These are phyloP conservation scores for Drosophila barbarae DNA, from an alignment of 2,888 invertebrate genomes.

Conservation along the genomic window DNA sequence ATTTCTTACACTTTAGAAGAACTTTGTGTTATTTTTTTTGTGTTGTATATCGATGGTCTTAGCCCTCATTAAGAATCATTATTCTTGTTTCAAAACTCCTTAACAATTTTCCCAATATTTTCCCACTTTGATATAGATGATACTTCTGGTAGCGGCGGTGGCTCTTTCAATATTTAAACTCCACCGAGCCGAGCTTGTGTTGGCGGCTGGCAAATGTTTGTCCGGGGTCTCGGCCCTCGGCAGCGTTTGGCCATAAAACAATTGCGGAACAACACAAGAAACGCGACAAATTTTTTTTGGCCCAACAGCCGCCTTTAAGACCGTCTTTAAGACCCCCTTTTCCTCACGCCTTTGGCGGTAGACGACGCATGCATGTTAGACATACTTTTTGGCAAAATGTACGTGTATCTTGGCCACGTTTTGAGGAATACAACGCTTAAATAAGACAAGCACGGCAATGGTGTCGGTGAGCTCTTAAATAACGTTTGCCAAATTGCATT, in stretches of 20 bases:
- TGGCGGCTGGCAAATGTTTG: slow-evolving; percentile 22
- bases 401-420: slow-evolving; percentile 17
- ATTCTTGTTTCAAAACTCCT: not conserved
- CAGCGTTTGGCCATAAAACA: slow-evolving; percentile 48
- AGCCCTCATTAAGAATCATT: not conserved
- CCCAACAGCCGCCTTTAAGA: slow-evolving; percentile 2
- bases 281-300: slow-evolving; percentile 38
- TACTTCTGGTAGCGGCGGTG: slow-evolving; percentile 9
- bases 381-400: slow-evolving; percentile 16
- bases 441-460: slow-evolving; percentile 19
- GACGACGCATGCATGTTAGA: slow-evolving; percentile 14
- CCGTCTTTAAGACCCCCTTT: not conserved
- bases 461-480: slow-evolving; percentile 34
- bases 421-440: slow-evolving; percentile 14
- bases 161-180: slow-evolving; percentile 20
- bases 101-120: not conserved
- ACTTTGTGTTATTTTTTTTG: too few relatives aligned
- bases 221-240: slow-evolving; percentile 26
- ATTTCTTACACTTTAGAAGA: not conserved
- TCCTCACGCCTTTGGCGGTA: not conserved
- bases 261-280: slow-evolving; percentile 60
- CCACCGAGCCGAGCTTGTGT: slow-evolving; percentile 5
- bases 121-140: slow-evolving; percentile 12
- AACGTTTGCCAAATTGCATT: slow-evolving; percentile 37
- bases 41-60: too few relatives aligned